Evolutionary conservation across 2,797 vertebrate genomes (phyloP).

Genomic region (Danio aesculapii): DNA sequence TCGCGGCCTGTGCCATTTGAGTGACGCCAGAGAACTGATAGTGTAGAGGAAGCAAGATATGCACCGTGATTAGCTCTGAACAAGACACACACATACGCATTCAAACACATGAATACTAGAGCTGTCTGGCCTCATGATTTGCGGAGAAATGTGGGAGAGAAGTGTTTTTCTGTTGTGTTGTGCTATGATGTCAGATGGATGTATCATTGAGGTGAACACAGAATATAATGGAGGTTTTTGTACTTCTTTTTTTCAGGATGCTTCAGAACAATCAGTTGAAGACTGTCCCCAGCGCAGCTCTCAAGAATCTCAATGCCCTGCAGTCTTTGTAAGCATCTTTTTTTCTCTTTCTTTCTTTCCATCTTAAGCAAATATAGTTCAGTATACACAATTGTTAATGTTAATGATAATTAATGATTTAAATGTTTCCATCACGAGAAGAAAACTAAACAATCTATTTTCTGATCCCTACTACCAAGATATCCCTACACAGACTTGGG

Average conservation of each 20-base stretch:
- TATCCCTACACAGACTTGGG: no score
- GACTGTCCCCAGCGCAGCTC: conserved; percentile 91
- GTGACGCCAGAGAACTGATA: conserved; percentile 56
- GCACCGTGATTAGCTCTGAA: conserved; percentile 39
- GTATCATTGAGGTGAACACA: background rate
- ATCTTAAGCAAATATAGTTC: background rate
- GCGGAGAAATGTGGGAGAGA: background rate
- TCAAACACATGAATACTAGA: conserved; percentile 9
- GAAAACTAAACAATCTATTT: no score
- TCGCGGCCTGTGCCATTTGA: conserved; percentile 37
- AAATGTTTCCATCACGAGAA: no score
- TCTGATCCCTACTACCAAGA: no score
- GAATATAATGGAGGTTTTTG: conserved; percentile 8
- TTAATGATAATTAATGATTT: background rate
- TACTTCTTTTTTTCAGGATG: conserved; percentile 78
- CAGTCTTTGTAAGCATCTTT: conserved; percentile 93
- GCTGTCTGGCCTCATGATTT: background rate
- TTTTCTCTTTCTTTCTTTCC: background rate
- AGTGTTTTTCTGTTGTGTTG: background rate
- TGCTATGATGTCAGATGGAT: background rate
- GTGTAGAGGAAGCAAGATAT: conserved; percentile 57
- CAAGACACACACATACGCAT: conserved; percentile 24
- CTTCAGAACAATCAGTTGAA: conserved; percentile 98
- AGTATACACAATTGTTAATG: no score
- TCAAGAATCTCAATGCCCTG: conserved; percentile 88